Evolutionary conservation across 2,797 vertebrate genomes (phyloP), one percentile per base, ranked within the genome.

Genomic region (Xenops minutus): DNA sequence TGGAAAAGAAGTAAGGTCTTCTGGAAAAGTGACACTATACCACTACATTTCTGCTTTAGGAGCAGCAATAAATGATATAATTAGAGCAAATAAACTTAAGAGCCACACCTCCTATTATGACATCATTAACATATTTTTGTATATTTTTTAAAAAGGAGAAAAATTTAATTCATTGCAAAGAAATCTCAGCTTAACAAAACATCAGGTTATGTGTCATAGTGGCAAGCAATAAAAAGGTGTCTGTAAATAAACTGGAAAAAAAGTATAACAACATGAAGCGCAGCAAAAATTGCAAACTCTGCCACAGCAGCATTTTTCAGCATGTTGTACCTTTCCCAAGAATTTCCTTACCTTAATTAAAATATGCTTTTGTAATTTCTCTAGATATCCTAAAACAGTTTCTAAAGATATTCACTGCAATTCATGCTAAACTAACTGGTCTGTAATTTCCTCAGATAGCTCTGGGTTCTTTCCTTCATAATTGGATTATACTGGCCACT

Each of bases 381-480:
- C 58, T 79, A 21, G 30, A 80, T 88, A 61, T 5, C 29, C 32
- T 84, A 64, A 90, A 97, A 88, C 23, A 75, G 66, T 91, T 94
- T 92, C 78, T 75, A 69, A 85, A 80, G 75, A 72, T 55, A 48
- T 95, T 85, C 14, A 19, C 55, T 73, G 51, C 46, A 95, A 95
- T 89, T 79, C 26, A 32, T 62, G 46, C 44, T 92, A 48, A 82
- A 24, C 29, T 91, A 63, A 91, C 85, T 89, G 68, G 84, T 92
- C 82, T 88, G 46, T 96, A 94, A 95, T 94, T 96, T 95, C 74
- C 62, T 82, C 16, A 19, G 82, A 44, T 19, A 69, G 30, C 62
- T 94, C 56, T 74, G 76, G 26, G 44, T 73, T 91, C 62, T 92
- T 81, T 85, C 93, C 84, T 94, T 94, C 95, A 80, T 97, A 96